A percentile compares a stretch with the other conserved stretches of the same genome.
Conservation (phyloP, 2,888 invertebrate species). For the Ochropacha duplaris region DNA sequence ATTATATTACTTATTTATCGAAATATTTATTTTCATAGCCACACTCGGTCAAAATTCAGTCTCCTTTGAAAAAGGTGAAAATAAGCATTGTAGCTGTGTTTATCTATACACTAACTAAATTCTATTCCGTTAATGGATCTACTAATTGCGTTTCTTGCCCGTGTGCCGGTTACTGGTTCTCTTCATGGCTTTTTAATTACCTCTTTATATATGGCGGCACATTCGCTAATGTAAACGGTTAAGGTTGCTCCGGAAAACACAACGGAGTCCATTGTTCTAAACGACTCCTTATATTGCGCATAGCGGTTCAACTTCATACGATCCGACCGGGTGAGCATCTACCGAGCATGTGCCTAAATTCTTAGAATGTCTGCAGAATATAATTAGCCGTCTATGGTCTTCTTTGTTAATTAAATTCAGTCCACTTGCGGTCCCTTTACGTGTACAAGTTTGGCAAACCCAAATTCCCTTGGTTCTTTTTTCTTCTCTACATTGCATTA, state of each 20-base stretch:
- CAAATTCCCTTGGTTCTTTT: constrained; percentile 10
- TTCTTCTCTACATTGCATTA: constrained; percentile 30
- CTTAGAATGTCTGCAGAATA: constrained; percentile 71
- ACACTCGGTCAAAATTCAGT: constrained; percentile 4
- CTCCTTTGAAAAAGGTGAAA: background rate
- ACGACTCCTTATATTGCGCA: constrained; percentile 70
- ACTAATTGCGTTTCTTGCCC: constrained; percentile 54
- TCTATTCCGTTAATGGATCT: constrained; percentile 35
- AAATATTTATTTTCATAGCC: constrained; percentile 28
- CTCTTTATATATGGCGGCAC: constrained; percentile 63
- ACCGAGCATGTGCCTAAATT: constrained; percentile 63
- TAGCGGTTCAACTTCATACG: constrained; percentile 74
- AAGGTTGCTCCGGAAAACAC: constrained; percentile 66
- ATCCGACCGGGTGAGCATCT: constrained; percentile 28
- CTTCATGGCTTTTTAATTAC: constrained; percentile 77
- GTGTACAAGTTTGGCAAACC: constrained; percentile 19
- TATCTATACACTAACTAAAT: constrained; percentile 23
- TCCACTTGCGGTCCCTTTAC: constrained; percentile 24
- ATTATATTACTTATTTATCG: constrained; percentile 44
- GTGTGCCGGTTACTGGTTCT: constrained; percentile 33
- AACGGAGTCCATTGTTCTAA: constrained; percentile 67
- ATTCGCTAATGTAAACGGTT: constrained; percentile 69
- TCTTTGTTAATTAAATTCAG: constrained; percentile 46
- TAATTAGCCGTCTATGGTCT: constrained; percentile 58
- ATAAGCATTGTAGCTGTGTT: background rate